Conservation (phyloP, 2,888 invertebrate genomes). For the Mimachlamys varia region DNA sequence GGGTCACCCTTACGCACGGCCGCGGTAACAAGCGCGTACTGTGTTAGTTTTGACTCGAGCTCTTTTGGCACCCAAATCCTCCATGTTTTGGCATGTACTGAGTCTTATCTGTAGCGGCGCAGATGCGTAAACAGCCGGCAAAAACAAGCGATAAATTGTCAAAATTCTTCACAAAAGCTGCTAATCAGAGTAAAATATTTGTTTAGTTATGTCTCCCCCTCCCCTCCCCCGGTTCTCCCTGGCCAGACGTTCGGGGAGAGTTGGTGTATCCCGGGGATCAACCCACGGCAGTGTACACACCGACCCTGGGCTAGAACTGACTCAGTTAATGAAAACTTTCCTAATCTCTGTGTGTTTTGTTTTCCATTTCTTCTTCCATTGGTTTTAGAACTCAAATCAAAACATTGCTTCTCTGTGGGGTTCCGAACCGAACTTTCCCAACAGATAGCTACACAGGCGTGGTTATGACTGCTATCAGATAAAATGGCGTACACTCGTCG, state of each 20-base stretch:
- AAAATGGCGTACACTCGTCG: background rate
- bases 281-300: background rate
- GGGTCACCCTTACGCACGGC: background rate
- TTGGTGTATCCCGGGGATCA: background rate
- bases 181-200: conserved; percentile 29
- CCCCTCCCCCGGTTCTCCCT: background rate
- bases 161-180: conserved; percentile 20
- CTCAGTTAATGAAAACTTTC: background rate
- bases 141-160: conserved; percentile 34
- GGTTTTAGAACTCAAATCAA: background rate
- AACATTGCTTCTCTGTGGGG: background rate
- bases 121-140: background rate
- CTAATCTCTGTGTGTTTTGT: background rate
- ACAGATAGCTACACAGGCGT: background rate
- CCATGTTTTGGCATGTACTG: conserved; percentile 24
- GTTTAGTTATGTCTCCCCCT: background rate
- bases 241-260: background rate
- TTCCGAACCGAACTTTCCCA: background rate
- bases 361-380: background rate
- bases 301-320: background rate
- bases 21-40: background rate
- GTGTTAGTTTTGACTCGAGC: background rate
- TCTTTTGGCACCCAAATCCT: conserved; percentile 2
- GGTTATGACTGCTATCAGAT: background rate
- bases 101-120: background rate